These are phyloP conservation scores for Gobio occitaniae DNA, from an alignment of 2,797 vertebrate genomes.

Conservation along the genomic window DNA sequence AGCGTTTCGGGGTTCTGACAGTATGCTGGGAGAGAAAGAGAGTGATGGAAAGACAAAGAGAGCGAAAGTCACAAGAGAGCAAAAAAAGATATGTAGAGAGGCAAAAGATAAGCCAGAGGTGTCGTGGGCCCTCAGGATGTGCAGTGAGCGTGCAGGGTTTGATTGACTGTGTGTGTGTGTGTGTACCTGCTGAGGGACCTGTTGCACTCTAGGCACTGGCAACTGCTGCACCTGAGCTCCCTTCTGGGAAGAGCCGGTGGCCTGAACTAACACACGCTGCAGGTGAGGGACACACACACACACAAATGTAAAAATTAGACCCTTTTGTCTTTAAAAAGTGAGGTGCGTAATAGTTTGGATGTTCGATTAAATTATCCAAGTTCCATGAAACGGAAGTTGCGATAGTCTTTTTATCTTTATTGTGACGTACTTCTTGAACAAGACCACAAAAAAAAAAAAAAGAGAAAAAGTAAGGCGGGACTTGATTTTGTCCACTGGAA, in stretches of 20 bases:
- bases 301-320: conserved; percentile 46
- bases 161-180: conserved; percentile 48
- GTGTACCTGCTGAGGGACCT: conserved; percentile 94
- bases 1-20: conserved; percentile 30
- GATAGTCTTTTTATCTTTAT: not conserved
- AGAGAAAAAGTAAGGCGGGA: not conserved
- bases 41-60: conserved; percentile 4
- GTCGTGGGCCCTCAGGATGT: not conserved
- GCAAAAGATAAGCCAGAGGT: conserved; percentile 6
- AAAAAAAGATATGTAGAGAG: conserved; percentile 4
- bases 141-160: conserved; percentile 40
- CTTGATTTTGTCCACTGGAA: not conserved
- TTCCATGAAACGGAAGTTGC: not conserved
- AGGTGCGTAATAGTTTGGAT: conserved; percentile 2
- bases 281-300: conserved; percentile 69
- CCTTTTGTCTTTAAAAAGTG: conserved; percentile 7
- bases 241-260: conserved; percentile 91
- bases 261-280: conserved; percentile 95
- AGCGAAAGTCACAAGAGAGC: conserved; percentile 8
- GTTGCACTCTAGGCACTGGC: conserved; percentile 89
- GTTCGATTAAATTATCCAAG: not conserved
- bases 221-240: conserved; percentile 90
- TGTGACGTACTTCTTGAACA: not conserved
- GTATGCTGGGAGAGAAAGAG: conserved; percentile 4
- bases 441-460: not conserved